Percentiles rank a stretch among this genome's conserved stretches.
Conservation (phyloP, 2,797 vertebrate genomes). For the Eurystomus glaucurus region DNA sequence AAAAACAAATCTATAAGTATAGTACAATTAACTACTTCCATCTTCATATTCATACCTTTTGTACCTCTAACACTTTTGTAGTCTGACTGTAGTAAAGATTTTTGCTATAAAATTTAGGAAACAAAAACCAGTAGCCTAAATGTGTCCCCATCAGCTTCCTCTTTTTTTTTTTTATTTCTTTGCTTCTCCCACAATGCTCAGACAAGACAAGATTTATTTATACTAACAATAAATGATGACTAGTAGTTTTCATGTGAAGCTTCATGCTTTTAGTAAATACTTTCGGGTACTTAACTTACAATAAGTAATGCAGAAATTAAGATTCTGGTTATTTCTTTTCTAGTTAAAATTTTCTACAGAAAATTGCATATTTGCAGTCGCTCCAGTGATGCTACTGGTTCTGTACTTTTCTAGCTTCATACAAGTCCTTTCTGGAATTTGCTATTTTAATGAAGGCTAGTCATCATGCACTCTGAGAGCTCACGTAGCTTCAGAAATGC, state of each 20-base stretch:
- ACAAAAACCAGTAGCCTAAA: not conserved
- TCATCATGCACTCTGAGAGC: not conserved
- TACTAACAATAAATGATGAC: not conserved
- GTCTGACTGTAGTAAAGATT: not conserved
- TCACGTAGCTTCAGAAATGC: not conserved
- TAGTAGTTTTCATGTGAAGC: not conserved
- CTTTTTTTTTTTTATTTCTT: too few relatives aligned
- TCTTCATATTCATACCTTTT: not conserved
- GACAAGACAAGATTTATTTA: not conserved
- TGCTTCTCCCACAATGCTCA: not conserved
- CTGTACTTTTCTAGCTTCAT: not conserved
- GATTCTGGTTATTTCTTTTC: not conserved
- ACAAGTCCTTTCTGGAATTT: not conserved
- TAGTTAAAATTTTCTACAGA: not conserved
- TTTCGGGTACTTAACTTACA: not conserved
- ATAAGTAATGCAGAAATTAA: not conserved
- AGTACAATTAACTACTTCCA: not conserved
- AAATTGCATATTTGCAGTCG: accelerated
- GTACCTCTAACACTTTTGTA: not conserved
- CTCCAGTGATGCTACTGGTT: not conserved
- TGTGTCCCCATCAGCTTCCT: accelerated
- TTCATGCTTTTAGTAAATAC: not conserved
- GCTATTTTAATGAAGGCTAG: not conserved
- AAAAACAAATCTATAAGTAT: not conserved
- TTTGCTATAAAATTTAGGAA: too few relatives aligned